A percentile compares a stretch with the other conserved stretches of the same genome.
phyloP scores from a whole-genome alignment of 1,140 invertebrate genomes.

The Pseudomyrmex gracilis region DNA sequence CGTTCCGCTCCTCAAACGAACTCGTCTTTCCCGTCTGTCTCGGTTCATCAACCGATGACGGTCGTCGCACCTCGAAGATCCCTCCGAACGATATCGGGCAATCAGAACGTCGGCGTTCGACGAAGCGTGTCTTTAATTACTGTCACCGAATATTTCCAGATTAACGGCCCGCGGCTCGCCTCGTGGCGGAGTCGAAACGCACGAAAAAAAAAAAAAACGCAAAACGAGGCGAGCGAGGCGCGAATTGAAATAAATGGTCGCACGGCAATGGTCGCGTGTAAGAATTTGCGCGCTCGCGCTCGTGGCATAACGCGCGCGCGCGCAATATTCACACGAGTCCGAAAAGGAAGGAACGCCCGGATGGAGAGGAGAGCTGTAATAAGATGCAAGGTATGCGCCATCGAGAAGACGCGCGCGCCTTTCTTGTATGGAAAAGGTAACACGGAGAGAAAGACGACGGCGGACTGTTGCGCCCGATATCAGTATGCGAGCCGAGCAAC shows the following conservation, averaged over 20 bases:
- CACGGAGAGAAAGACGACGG: slow-evolving; percentile 27
- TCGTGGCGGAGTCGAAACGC: slow-evolving; percentile 48
- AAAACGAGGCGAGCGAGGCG: not conserved
- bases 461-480: slow-evolving; percentile 59
- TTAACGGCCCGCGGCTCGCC: slow-evolving; percentile 59
- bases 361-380: slow-evolving; percentile 65
- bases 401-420: not conserved
- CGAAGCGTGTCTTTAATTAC: slow-evolving; percentile 72
- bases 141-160: slow-evolving; percentile 71
- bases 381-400: slow-evolving; percentile 71
- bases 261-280: slow-evolving; percentile 73
- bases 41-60: slow-evolving; percentile 67
- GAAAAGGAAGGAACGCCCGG: not conserved
- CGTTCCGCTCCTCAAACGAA: not conserved
- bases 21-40: not conserved
- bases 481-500: slow-evolving; percentile 73
- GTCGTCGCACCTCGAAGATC: slow-evolving; percentile 55
- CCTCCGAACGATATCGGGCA: slow-evolving; percentile 6
- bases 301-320: slow-evolving; percentile 30
- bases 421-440: slow-evolving; percentile 35
- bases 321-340: slow-evolving; percentile 50
- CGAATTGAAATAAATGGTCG: slow-evolving; percentile 45
- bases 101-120: slow-evolving; percentile 24
- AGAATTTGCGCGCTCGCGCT: slow-evolving; percentile 61
- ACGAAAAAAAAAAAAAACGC: too few relatives aligned